Conservation (phyloP, 2,113 vertebrate species). For the Eurypyga helias region DNA sequence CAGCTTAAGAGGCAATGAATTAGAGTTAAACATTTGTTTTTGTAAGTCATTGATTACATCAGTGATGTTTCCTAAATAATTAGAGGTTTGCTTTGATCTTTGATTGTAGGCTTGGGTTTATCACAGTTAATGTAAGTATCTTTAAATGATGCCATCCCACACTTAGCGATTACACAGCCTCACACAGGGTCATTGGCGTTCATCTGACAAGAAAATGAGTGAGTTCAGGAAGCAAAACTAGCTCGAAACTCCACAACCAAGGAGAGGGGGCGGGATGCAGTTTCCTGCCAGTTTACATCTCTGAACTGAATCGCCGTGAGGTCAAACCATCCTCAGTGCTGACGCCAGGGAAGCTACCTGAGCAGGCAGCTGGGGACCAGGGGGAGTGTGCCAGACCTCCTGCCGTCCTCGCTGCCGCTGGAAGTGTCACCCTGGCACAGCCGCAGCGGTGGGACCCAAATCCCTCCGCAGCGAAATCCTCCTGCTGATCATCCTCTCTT, state of each 20-base stretch:
- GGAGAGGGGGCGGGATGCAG: not conserved
- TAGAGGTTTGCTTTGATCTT: conserved; percentile 53
- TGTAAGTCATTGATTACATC: conserved; percentile 57
- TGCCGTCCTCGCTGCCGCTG: accelerated
- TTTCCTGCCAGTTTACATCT: not conserved
- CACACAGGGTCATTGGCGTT: not conserved
- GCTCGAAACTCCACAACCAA: not conserved
- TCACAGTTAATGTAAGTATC: conserved; percentile 20
- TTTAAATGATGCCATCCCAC: not conserved
- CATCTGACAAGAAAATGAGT: conserved; percentile 42
- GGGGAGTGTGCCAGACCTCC: not conserved
- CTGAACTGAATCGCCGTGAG: accelerated
- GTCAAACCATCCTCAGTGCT: not conserved
- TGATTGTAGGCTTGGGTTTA: conserved; percentile 42
- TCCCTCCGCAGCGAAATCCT: not conserved
- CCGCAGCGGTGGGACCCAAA: accelerated
- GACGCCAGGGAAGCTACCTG: not conserved
- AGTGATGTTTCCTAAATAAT: conserved; percentile 59
- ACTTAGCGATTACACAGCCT: not conserved
- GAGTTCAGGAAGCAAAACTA: conserved; percentile 44
- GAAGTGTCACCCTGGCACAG: not conserved
- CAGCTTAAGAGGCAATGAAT: not conserved
- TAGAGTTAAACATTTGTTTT: conserved; percentile 20
- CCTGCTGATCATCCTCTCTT: not conserved
- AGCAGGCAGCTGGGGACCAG: not conserved